Base-by-base conservation (phyloP, 2,797 vertebrate genomes). In the Carduelis carduelis region DNA sequence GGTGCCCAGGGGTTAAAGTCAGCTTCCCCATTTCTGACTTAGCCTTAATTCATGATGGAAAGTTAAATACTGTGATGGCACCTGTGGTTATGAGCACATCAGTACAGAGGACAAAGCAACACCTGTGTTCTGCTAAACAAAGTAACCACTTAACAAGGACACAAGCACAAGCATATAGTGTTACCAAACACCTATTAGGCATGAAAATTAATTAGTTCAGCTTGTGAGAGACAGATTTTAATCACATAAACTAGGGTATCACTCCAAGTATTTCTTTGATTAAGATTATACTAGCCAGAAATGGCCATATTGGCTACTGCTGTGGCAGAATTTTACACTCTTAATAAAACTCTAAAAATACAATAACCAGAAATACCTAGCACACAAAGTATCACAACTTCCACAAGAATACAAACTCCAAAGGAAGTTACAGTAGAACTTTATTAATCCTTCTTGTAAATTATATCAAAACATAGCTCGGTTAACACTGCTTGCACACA, bases 391-490 rank as follows among this genome's bases (percentile, higher is more conserved):
- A 63, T 61, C 35, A 80, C 15, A 79, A 72, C 65, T 63, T 76
- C 69, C 83, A 61, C 57, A 96, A 94, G 63, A 95, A 95, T 80
- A 70, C 56, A 87, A 89, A 95, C 83, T 93, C 88, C 87, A 94
- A 80, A 89, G 39, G 68, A 93, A 83, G 70, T 83, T 87, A 83
- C 3, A 85, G 56, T 15, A 89, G 23, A 96, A 93, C 75, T 97
- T 95, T 96, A 97, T 93, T 95, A 90, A 83, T 59, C 34, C 82
- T 95, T 76, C 57, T 64, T 68, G 77, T 56, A 92, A 96, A 87
- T 87, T 27, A 80, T 79, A 76, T 66, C 0, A 5, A 93, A 94
- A 71, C 6, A 52, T 26, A 87, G 35, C 41, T 87, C 63, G 76
- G 61, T 92, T 93, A 91, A 87, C 44, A 78, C 72, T 79, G 75